phyloP scores from a whole-genome alignment of 1,140 invertebrate species.

The Xylocopa sonorina region DNA sequence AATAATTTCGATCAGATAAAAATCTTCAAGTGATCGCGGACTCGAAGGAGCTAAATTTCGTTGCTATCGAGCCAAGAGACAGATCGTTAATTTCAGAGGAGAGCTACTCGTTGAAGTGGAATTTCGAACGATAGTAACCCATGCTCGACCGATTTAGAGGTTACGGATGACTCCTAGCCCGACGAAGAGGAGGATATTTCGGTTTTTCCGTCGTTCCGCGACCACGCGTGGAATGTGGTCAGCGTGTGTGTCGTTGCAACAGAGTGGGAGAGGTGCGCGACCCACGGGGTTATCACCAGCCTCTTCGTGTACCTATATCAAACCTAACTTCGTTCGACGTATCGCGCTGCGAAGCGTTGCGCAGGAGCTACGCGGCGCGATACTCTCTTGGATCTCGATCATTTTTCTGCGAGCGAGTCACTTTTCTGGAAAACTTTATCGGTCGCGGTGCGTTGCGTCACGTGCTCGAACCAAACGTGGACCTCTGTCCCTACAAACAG shows the following conservation, averaged over 20 bases:
- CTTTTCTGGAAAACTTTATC: conserved; percentile 42
- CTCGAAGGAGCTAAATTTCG: neutral
- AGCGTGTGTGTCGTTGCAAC: conserved; percentile 47
- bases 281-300: conserved; percentile 76
- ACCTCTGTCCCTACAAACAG: neutral
- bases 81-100: neutral
- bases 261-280: conserved; percentile 73
- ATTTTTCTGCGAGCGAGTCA: conserved; percentile 20
- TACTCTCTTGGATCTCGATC: conserved; percentile 51
- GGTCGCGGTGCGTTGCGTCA: conserved; percentile 33
- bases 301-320: conserved; percentile 75
- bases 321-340: conserved; percentile 72
- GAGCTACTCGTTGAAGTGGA: conserved; percentile 18
- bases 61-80: no score
- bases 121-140: conserved; percentile 18
- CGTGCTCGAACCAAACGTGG: neutral
- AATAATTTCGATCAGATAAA: neutral
- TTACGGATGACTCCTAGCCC: conserved; percentile 26
- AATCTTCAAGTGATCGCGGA: neutral
- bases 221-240: conserved; percentile 49
- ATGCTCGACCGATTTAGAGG: conserved; percentile 2
- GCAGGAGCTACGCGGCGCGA: conserved; percentile 43
- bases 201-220: conserved; percentile 40
- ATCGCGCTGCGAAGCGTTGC: conserved; percentile 62
- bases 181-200: conserved; percentile 10